phyloP scores from a whole-genome alignment of 2,888 invertebrate species.

The Ceraclea dissimilis region DNA sequence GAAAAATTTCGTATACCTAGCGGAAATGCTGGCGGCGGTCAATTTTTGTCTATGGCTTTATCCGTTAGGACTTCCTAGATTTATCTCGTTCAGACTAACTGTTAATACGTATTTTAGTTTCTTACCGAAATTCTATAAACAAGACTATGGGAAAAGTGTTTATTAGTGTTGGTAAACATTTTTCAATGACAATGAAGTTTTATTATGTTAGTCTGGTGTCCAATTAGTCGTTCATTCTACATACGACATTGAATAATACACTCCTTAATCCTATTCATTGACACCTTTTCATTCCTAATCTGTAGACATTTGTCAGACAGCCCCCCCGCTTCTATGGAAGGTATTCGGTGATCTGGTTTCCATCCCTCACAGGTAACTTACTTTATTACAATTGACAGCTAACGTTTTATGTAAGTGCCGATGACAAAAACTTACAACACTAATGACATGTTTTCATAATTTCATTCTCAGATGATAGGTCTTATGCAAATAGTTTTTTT shows the following conservation, averaged over 20 bases:
- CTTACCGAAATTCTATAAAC: no score
- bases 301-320: constrained; percentile 5
- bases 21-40: no score
- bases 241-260: background rate
- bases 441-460: constrained; percentile 23
- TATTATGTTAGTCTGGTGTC: background rate
- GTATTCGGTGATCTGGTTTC: background rate
- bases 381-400: constrained; percentile 7
- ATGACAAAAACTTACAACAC: constrained; percentile 15
- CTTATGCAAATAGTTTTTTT: constrained; percentile 15
- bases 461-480: constrained; percentile 10
- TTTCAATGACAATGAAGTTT: background rate
- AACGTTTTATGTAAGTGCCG: constrained; percentile 10
- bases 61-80: no score
- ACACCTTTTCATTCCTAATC: constrained; percentile 5
- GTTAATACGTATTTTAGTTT: no score
- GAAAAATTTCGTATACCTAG: no score
- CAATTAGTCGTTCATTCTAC: background rate
- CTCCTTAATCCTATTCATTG: constrained; percentile 7
- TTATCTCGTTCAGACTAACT: no score
- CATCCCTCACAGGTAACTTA: background rate
- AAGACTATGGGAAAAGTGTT: background rate
- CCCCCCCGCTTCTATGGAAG: background rate
- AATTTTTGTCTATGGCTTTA: no score
- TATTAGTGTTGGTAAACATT: background rate